A percentile compares a stretch with the other conserved stretches of the same genome.
These are phyloP conservation scores for Aselliscus stoliczkanus DNA, from an alignment of 2,797 vertebrate species.

Conservation along the genomic window DNA sequence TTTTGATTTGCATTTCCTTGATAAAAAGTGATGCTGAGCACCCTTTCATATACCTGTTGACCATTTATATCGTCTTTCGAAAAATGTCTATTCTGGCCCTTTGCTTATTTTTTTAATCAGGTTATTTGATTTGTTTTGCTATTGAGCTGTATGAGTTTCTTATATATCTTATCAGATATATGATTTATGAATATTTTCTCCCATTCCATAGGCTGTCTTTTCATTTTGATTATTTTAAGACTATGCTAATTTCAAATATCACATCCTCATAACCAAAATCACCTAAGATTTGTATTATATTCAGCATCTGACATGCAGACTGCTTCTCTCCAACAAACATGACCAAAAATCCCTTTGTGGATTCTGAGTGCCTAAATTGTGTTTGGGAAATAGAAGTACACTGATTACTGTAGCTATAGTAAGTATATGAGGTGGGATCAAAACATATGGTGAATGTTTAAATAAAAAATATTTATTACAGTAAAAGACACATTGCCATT, in stretches of 20 bases:
- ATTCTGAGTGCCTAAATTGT: not conserved
- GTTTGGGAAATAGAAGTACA: not conserved
- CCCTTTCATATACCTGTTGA: not conserved
- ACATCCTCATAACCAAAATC: not conserved
- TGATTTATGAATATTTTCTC: not conserved
- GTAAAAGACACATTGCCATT: too few relatives aligned
- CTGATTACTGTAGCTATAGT: too few relatives aligned
- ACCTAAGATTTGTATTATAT: not conserved
- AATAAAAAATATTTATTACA: too few relatives aligned
- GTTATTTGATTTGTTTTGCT: not conserved
- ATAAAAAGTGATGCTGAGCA: not conserved
- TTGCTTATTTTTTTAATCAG: not conserved
- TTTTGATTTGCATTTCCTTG: not conserved
- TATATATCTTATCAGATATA: not conserved
- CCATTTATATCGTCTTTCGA: not conserved
- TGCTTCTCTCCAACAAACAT: not conserved
- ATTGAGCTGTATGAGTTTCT: not conserved
- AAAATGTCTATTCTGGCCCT: not conserved
- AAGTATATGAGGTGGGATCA: too few relatives aligned
- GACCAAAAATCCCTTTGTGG: not conserved
- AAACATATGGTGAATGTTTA: too few relatives aligned
- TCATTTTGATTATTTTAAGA: not conserved
- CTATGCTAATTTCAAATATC: not conserved
- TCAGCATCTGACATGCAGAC: not conserved
- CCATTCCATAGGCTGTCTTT: not conserved